Base-by-base conservation (phyloP, 2,113 vertebrate species). In the Nesoenas mayeri region DNA sequence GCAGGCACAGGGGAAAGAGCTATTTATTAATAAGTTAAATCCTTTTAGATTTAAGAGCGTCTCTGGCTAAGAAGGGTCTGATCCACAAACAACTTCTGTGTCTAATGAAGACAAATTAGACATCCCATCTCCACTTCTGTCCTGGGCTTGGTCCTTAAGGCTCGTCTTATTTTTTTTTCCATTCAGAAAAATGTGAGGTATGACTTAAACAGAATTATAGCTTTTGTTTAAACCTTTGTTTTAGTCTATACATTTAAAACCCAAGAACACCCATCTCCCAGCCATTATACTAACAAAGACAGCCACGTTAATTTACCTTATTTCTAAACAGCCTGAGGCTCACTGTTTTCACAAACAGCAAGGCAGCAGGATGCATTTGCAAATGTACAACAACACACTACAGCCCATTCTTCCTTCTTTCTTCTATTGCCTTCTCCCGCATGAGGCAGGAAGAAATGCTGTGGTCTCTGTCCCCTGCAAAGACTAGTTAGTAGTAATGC, bases 1-100 rank as follows among this genome's bases (percentile, higher is more conserved):
- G 79, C 94, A 85, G 84, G 91, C 93, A 87, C 91, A 87, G 34
- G 42, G 86, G 86, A 91, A 95, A 92, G 38, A 95, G 77, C 53
- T 92, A 81, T 95, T 95, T 95, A 95, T 95, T 97, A 92, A 91
- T 93, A 95, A 87, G 73, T 95, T 89, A 87, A 96, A 96, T 89
- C 86, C 78, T 91, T 95, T 94, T 28, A 87, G 65, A 87, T 87
- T 87, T 80, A 89, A 93, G 48, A 93, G n/a, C 62, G 28, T 88
- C 19, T 73, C 44, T 79, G 16, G 5, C 72, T 95, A 83, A 83
- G 91, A 91, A 70, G 48, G 75, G 48, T 88, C 56, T 88, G 71
- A 93, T 83, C 51, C 53, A 93, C 3, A 15, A 89, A 81, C 48
- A 84, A 71, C 53, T 79, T 79, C 80, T 48, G 32, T 6, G 48